Evolutionary conservation across 1,140 invertebrate species (phyloP).

Genomic region (Drosophila albomicans): DNA sequence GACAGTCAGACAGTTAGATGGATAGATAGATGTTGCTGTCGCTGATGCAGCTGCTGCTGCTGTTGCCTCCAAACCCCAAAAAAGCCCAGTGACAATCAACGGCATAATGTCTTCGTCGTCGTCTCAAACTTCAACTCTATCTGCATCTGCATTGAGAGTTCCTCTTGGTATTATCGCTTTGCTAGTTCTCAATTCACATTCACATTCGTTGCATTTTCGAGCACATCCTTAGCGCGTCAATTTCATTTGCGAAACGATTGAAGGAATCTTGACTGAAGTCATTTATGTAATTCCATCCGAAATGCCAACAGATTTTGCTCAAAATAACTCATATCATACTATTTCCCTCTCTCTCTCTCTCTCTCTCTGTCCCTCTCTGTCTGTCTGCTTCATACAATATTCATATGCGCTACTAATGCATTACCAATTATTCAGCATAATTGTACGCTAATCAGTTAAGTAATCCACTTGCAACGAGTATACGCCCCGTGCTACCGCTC

Average conservation of each 20-base stretch:
- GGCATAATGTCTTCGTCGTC: conserved; percentile 62
- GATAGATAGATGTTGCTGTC: conserved; percentile 8
- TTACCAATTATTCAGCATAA: conserved; percentile 52
- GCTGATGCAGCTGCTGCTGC: background rate
- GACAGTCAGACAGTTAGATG: background rate
- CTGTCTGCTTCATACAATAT: conserved; percentile 22
- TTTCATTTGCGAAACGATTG: conserved; percentile 30
- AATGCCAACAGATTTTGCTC: conserved; percentile 14
- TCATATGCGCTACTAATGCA: conserved; percentile 41
- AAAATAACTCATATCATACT: conserved; percentile 19
- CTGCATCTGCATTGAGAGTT: conserved; percentile 15
- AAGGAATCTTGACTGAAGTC: conserved; percentile 25
- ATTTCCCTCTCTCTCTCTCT: too few species aligned
- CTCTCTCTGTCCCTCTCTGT: background rate
- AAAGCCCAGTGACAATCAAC: conserved; percentile 38
- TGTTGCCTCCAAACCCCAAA: background rate
- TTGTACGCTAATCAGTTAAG: conserved; percentile 53
- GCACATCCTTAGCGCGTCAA: conserved; percentile 26
- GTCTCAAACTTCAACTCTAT: conserved; percentile 11
- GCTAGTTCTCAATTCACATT: conserved; percentile 31
- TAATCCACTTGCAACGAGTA: conserved; percentile 39
- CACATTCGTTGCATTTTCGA: conserved; percentile 35
- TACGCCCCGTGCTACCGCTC: background rate
- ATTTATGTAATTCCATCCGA: conserved; percentile 38
- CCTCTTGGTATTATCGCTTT: conserved; percentile 10